These are phyloP conservation scores for Lasius fuliginosus DNA, from an alignment of 2,888 invertebrate species.

Conservation along the genomic window DNA sequence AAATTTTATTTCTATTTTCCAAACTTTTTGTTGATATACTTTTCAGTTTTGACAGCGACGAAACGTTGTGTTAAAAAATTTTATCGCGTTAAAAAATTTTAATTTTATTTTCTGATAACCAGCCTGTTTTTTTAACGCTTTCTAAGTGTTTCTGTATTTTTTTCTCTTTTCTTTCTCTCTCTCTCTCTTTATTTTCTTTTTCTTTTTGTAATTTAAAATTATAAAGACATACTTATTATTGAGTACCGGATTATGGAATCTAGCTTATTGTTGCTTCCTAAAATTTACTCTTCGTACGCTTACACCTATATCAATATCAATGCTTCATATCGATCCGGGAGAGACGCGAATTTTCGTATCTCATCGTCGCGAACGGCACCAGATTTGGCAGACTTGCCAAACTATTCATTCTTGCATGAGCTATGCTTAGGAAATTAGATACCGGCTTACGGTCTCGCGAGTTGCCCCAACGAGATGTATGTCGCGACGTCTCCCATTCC, in stretches of 20 bases:
- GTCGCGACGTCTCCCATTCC: constrained; percentile 68
- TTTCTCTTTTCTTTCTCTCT: too few species aligned
- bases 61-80: constrained; percentile 7
- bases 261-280: not conserved
- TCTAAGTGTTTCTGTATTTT: not conserved
- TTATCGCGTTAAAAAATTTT: too few species aligned
- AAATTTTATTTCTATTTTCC: constrained; percentile 19
- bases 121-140: not conserved
- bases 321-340: not conserved
- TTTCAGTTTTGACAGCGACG: constrained; percentile 8
- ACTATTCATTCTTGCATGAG: constrained; percentile 38
- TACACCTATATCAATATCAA: not conserved
- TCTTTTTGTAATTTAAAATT: not conserved
- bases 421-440: constrained; percentile 72
- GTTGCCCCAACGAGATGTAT: constrained; percentile 49
- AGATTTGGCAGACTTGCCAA: constrained; percentile 37
- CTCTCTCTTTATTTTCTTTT: too few species aligned
- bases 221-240: too few species aligned
- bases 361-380: not conserved
- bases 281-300: not conserved
- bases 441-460: constrained; percentile 66
- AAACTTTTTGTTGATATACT: constrained; percentile 11
- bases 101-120: constrained; percentile 3
- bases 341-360: not conserved
- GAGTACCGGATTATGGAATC: too few species aligned